Conservation (phyloP, 1,140 invertebrate genomes). For the Drosophila setifemur region DNA sequence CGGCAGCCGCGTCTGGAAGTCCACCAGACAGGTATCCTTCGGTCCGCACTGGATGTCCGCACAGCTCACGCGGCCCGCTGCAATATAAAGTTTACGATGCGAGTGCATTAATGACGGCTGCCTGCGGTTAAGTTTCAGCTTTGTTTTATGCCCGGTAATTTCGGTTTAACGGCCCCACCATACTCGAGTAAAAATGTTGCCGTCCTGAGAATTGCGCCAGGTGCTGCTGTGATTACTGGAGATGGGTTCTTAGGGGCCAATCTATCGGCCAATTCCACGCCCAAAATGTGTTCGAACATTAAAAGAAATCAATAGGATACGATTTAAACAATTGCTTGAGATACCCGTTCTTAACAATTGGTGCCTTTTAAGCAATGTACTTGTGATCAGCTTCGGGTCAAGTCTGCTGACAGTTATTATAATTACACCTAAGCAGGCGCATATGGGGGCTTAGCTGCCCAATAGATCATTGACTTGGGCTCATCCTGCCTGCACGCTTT, state of each 20-base stretch:
- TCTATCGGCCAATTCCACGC: neutral
- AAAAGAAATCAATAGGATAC: too few species aligned
- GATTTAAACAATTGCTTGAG: too few species aligned
- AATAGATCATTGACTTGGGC: neutral
- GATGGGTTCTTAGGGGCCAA: neutral
- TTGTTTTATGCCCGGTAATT: slow-evolving; percentile 59
- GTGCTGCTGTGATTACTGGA: slow-evolving; percentile 36
- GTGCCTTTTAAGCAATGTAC: too few species aligned
- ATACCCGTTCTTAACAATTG: too few species aligned
- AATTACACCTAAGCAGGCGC: neutral
- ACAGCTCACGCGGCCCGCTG: slow-evolving; percentile 88
- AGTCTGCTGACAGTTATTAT: neutral
- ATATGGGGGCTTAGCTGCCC: neutral
- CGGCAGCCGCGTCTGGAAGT: slow-evolving; percentile 87
- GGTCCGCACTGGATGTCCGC: slow-evolving; percentile 88
- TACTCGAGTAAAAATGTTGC: slow-evolving; percentile 17
- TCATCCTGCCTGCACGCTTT: neutral
- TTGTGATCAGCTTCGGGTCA: too few species aligned
- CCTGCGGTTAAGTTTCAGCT: slow-evolving; percentile 30
- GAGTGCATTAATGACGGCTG: slow-evolving; percentile 51
- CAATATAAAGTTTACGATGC: slow-evolving; percentile 71
- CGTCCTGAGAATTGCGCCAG: slow-evolving; percentile 49
- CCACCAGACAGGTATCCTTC: slow-evolving; percentile 89
- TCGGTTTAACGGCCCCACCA: slow-evolving; percentile 52
- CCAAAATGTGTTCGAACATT: too few species aligned